phyloP scores from a whole-genome alignment of 2,113 vertebrate genomes.

The Egretta garzetta region DNA sequence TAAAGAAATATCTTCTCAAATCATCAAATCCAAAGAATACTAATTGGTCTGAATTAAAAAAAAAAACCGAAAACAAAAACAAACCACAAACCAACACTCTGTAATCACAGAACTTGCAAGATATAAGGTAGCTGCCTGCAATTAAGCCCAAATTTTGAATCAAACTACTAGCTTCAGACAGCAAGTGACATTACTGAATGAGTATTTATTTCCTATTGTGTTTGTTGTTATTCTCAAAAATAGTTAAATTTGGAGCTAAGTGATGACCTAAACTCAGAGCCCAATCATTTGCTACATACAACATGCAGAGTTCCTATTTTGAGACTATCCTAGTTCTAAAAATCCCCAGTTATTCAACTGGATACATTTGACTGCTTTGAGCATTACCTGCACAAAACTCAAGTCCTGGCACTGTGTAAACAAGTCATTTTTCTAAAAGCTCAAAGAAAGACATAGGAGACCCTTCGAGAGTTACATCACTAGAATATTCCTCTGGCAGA shows the following conservation, averaged over 20 bases:
- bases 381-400: background rate
- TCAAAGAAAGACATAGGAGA: background rate
- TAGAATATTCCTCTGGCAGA: background rate
- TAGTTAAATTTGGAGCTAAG: background rate
- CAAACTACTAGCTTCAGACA: background rate
- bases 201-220: background rate
- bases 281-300: background rate
- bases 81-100: background rate
- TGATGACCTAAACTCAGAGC: background rate
- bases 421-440: background rate
- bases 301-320: background rate
- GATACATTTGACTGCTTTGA: background rate
- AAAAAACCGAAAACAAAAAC: too few relatives aligned
- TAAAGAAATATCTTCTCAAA: background rate
- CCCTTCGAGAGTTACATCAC: background rate
- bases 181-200: background rate
- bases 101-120: background rate
- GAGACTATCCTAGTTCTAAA: background rate
- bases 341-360: background rate
- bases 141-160: background rate
- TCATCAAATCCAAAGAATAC: background rate
- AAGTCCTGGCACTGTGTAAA: background rate
- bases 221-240: background rate
- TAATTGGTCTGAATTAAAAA: background rate
- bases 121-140: background rate